These are phyloP conservation scores for Aphelinus certus DNA, from an alignment of 1,140 invertebrate genomes.

Conservation along the genomic window DNA sequence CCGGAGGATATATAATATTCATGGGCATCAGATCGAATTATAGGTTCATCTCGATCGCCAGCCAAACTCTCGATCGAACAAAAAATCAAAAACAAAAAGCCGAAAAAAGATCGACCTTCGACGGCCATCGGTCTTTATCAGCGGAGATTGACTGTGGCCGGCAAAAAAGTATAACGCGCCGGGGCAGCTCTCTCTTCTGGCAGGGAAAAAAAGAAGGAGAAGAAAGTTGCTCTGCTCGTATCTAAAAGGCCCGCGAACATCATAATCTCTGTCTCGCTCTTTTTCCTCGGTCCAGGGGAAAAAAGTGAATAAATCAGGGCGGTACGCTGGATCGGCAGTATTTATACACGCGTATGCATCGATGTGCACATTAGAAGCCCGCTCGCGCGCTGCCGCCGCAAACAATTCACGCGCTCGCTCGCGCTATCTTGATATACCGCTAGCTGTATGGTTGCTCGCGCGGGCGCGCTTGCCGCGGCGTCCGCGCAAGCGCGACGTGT, in stretches of 20 bases:
- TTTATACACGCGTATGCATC: too few species aligned
- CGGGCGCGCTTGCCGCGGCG: not conserved
- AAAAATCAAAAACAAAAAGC: not conserved
- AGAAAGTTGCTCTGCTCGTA: not conserved
- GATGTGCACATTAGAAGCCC: too few species aligned
- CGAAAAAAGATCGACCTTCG: not conserved
- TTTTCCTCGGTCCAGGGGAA: too few species aligned
- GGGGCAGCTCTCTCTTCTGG: not conserved
- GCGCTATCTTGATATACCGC: constrained; percentile 12
- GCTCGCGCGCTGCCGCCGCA: not conserved
- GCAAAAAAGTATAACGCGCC: not conserved
- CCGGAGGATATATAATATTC: too few species aligned
- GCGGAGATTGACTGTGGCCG: not conserved
- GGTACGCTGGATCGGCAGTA: too few species aligned
- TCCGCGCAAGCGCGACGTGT: too few species aligned
- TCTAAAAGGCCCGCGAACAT: too few species aligned
- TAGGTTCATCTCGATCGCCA: not conserved
- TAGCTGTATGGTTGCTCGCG: constrained; percentile 14
- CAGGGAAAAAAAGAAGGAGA: not conserved
- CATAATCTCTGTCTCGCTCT: too few species aligned
- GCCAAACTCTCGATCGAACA: not conserved
- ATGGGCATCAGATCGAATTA: not conserved
- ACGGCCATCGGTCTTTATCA: constrained; percentile 5
- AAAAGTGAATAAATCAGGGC: too few species aligned
- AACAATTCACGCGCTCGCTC: constrained; percentile 4